Conservation (phyloP, 2,113 vertebrate species). For the human region GRCh38 chr15:40001501-40002000, state of each 20-base stretch:
- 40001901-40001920: background rate
- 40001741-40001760: background rate
- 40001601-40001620: too few species aligned
- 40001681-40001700: background rate
- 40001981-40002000: background rate
- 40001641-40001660: background rate
- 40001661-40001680: background rate
- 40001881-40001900: background rate
- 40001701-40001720: background rate
- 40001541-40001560: too few species aligned
- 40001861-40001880: background rate
- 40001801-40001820: background rate
- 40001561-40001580: too few species aligned
- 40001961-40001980: slow-evolving; percentile 29
- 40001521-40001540: too few species aligned
- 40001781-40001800: background rate
- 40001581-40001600: too few species aligned
- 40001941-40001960: background rate
- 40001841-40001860: background rate
- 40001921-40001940: background rate
- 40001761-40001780: background rate
- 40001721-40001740: too few species aligned
- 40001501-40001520: too few species aligned
- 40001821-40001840: background rate
- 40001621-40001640: too few species aligned